Base-by-base conservation (phyloP, 2,113 vertebrate genomes). In the Bos javanicus region DNA sequence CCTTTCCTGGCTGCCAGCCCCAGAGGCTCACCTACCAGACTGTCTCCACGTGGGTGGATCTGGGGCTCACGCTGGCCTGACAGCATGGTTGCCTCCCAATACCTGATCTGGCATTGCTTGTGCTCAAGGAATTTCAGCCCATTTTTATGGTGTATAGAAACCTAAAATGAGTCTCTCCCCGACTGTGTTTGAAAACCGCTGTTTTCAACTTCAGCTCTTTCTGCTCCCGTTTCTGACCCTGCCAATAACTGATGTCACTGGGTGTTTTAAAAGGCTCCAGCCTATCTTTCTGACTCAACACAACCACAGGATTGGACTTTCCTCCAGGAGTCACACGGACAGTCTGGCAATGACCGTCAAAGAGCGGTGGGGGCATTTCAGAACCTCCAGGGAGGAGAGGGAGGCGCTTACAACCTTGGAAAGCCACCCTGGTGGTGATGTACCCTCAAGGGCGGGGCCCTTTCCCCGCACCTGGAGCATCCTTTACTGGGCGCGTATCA, bases 391-490 rank as follows among this genome's bases (percentile, higher is more conserved):
- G 48, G 9, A 33, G 48, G 43, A 74, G 21, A 54, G 26, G 23
- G 36, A 54, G n/a, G 28, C 11, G 2, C 21, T 15, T 30, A 33
- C 2, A 17, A 2, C 10, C 39, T 19, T 48, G 64, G 60, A 39
- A 87, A 85, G 52, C n/a, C 74, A n/a, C 16, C 36, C 2, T 7
- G 11, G 16, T 23, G 30, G 25, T 1, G 6, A 2, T 6, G 5
- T 3, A 2, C 28, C 2, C 3, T 9, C 10, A 8, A 2, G 0
- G 46, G 54, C 3, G 2, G 46, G 2, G 30, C 5, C 33, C 21
- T n/a, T 57, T 50, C 39, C n/a, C 10, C 28, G 1, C 7, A 14
- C 12, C 16, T 33, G 8, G 46, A 59, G 10, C 86, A 36, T 93
- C 36, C 8, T 28, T 76, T 36, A 4, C 4, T 25, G 7, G 19